Conservation (phyloP, 2,888 invertebrate species). For the Sphaeridia pumilis region DNA sequence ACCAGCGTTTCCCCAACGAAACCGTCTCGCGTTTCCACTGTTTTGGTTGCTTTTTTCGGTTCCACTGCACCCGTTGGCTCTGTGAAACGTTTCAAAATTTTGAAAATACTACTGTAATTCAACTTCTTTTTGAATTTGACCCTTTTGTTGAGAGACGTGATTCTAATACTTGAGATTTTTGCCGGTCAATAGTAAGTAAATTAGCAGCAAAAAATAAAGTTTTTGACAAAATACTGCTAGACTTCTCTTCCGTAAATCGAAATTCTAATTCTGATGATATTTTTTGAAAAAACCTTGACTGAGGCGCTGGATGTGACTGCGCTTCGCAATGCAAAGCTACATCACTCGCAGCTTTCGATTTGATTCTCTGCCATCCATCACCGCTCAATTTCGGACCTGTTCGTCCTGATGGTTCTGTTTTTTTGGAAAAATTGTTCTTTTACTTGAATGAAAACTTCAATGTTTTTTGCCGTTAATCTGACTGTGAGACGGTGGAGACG, state of each 20-base stretch:
- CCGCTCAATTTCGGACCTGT: constrained; percentile 42
- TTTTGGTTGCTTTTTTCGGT: constrained; percentile 36
- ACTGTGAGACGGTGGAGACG: too few species aligned
- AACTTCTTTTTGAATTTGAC: too few species aligned
- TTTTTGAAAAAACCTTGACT: constrained; percentile 49
- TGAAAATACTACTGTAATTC: too few species aligned
- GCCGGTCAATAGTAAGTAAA: too few species aligned
- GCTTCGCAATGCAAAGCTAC: constrained; percentile 44
- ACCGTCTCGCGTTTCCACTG: constrained; percentile 36
- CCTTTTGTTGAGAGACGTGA: too few species aligned
- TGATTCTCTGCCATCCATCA: constrained; percentile 40
- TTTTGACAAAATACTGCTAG: too few species aligned
- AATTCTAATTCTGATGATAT: constrained; percentile 1
- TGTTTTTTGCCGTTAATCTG: too few species aligned
- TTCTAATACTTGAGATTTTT: too few species aligned
- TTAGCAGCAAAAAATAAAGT: too few species aligned
- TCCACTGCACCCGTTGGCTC: constrained; percentile 37
- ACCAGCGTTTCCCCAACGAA: constrained; percentile 32
- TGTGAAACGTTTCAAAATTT: too few species aligned
- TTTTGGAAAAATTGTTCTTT: too few species aligned
- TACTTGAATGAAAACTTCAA: too few species aligned
- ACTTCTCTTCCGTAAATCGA: not conserved
- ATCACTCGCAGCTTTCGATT: constrained; percentile 29
- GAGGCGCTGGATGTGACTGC: constrained; percentile 48
- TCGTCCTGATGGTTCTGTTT: constrained; percentile 42